Percentiles rank a stretch among this genome's conserved stretches.
These are phyloP conservation scores for Alethe castanea DNA, from an alignment of 2,113 vertebrate genomes.

Conservation along the genomic window DNA sequence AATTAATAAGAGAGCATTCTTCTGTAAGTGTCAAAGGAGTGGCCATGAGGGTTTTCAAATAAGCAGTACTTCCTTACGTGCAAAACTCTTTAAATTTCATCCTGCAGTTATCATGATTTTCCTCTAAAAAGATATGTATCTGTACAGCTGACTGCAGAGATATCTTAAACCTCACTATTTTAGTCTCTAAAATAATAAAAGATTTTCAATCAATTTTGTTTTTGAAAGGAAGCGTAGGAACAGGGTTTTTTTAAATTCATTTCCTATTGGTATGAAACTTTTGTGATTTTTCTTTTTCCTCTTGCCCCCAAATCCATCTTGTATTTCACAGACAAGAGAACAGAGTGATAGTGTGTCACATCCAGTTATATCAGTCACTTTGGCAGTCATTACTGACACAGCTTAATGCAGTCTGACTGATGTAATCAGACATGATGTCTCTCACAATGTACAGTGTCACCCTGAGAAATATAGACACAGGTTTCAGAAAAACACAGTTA, in stretches of 20 bases:
- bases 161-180: neutral
- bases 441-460: neutral
- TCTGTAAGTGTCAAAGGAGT: neutral
- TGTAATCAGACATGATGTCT: slow-evolving; percentile 3
- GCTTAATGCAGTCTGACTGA: slow-evolving; percentile 39
- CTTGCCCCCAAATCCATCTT: neutral
- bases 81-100: neutral
- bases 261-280: neutral
- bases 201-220: neutral
- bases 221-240: neutral
- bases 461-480: neutral
- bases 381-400: slow-evolving; percentile 17
- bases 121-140: neutral
- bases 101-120: neutral
- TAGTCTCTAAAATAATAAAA: neutral
- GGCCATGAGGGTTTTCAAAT: neutral
- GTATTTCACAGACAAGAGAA: neutral
- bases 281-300: neutral
- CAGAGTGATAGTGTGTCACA: slow-evolving; percentile 1
- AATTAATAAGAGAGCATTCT: neutral
- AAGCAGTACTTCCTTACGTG: neutral
- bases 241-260: neutral
- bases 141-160: neutral
- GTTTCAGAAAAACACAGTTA: neutral
- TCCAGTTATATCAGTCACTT: slow-evolving; percentile 11